Percentiles rank a stretch among this genome's conserved stretches.
phyloP scores from a whole-genome alignment of 2,888 invertebrate species.

The Cosmia trapezina region DNA sequence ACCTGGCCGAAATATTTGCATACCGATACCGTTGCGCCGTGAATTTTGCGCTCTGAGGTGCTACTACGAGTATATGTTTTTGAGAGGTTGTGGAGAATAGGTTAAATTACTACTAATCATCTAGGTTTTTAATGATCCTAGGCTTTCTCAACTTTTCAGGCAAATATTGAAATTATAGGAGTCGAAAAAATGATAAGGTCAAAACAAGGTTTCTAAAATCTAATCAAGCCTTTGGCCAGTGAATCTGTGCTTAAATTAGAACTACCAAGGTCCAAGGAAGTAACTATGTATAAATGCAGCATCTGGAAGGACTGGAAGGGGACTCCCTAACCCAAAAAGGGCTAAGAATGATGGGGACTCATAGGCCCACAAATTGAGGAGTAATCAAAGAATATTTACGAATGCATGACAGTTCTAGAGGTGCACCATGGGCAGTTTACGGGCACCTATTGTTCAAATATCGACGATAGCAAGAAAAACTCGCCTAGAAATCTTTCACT shows the following conservation, averaged over 20 bases:
- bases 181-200: not conserved
- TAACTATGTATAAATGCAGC: not conserved
- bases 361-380: not conserved
- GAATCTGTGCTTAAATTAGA: not conserved
- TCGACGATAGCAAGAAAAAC: not conserved
- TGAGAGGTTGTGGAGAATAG: not conserved
- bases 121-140: not conserved
- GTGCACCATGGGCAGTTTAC: not conserved
- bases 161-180: not conserved
- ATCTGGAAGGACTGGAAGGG: not conserved
- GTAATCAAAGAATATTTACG: not conserved
- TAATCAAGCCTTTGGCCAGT: not conserved
- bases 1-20: conserved; percentile 62
- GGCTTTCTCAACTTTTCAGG: not conserved
- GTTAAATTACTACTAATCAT: not conserved
- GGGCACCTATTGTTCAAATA: not conserved
- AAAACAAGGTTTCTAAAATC: not conserved
- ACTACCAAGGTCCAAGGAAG: not conserved
- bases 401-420: not conserved
- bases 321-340: not conserved
- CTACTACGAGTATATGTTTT: conserved; percentile 34
- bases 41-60: conserved; percentile 29
- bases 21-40: conserved; percentile 56
- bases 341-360: not conserved
- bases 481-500: conserved; percentile 1